A percentile compares a stretch with the other conserved stretches of the same genome.
Conservation (phyloP, 2,797 vertebrate genomes). For the Liparis tanakae region DNA sequence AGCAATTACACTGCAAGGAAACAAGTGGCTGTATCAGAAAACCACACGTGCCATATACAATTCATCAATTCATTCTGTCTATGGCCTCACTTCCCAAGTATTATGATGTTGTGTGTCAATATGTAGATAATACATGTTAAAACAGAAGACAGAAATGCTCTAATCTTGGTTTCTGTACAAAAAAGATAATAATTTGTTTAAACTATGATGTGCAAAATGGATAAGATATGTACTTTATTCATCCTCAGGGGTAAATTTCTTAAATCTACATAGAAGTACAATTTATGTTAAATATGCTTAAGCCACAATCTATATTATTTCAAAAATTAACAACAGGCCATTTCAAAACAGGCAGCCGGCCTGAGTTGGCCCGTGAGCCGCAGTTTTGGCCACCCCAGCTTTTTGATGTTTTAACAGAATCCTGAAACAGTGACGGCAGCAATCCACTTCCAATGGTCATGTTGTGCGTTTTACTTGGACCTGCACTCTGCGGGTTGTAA, state of each 20-base stretch:
- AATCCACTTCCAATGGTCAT: slow-evolving; percentile 34
- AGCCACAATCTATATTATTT: not conserved
- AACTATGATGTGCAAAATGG: not conserved
- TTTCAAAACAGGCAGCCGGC: not conserved
- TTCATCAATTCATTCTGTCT: not conserved
- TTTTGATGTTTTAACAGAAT: slow-evolving; percentile 11
- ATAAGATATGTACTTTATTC: no score
- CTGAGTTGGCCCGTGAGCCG: not conserved
- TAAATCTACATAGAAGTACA: not conserved
- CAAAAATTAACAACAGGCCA: not conserved
- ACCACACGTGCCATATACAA: not conserved
- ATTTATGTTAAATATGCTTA: not conserved
- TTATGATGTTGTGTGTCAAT: not conserved
- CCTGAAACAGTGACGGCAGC: slow-evolving; percentile 24
- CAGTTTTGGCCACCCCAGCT: not conserved
- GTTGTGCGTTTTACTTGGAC: slow-evolving; percentile 44
- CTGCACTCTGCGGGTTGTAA: slow-evolving; percentile 49
- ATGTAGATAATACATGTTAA: not conserved
- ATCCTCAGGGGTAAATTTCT: no score
- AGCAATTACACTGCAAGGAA: not conserved
- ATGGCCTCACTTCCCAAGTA: no score
- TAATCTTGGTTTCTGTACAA: not conserved
- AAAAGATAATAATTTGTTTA: not conserved
- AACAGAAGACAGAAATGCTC: not conserved
- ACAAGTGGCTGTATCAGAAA: not conserved